Conservation (phyloP, 1,140 invertebrate species). For the Chionoecetes opilio region DNA sequence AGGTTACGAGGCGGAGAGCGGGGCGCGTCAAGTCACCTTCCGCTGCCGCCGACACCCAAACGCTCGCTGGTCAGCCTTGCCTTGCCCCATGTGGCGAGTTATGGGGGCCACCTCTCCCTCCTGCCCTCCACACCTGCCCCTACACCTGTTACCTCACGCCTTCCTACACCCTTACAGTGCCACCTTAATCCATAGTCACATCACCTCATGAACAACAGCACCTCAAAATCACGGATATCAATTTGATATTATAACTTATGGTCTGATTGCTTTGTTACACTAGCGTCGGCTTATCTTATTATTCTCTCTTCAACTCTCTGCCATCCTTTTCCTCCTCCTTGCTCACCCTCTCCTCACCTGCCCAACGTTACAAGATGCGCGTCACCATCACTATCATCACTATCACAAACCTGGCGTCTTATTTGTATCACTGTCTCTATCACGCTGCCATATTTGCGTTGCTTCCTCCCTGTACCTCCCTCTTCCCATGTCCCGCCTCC, state of each 20-base stretch:
- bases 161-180: not conserved
- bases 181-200: not conserved
- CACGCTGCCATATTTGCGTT: not conserved
- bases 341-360: not conserved
- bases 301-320: not conserved
- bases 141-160: not conserved
- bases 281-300: not conserved
- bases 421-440: not conserved
- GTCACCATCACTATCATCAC: not conserved
- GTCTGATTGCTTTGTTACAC: too few species aligned
- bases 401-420: not conserved
- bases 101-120: not conserved
- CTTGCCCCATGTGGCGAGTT: not conserved
- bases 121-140: not conserved
- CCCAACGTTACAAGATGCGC: not conserved
- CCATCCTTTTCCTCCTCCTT: not conserved
- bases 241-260: too few species aligned
- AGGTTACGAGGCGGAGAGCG: slow-evolving; percentile 10
- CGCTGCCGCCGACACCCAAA: slow-evolving; percentile 3
- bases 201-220: too few species aligned
- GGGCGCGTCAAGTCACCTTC: not conserved
- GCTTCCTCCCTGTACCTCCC: not conserved
- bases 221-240: too few species aligned
- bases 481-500: not conserved
- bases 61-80: not conserved